Evolutionary conservation across 2,797 vertebrate species (phyloP), one percentile per base, ranked within the genome.

Genomic region (Scomberomorus guttatus): DNA sequence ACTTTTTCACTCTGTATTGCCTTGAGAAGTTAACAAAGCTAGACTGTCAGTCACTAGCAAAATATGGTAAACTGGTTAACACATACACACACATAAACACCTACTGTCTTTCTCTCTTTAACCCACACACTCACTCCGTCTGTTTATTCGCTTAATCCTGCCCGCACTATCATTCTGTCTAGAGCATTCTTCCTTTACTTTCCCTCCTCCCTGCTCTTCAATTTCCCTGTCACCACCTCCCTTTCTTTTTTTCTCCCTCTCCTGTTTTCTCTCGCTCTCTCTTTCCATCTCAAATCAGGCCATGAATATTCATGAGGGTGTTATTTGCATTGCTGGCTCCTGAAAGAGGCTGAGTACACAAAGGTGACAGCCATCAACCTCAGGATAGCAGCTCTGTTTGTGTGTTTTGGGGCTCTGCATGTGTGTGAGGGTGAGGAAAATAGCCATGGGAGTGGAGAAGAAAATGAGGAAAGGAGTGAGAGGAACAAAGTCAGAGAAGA

Each of bases 361-460:
- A 91, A 92, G 89, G 91, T 91, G 93, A 93, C 90, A 93, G 92
- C 89, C 91, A 81, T 94, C 92, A 91, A 82, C 84, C 90, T 81
- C 84, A 17, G 83, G 82, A 90, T 86, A 88, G 75, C 52, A 57
- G 75, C 61, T 61, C 63, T 81, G 83, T 88, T 85, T 89, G 89
- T 90, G 82, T 88, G 80, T 82, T 91, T 80, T 57, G 39, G 56
- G 50, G 61, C 52, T 37, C 51, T 24, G 65, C 56, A 7, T 82
- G 77, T 75, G 78, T 37, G 72, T 65, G 63, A 72, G 87, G 65
- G 61, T 14, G 62, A 79, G 68, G 24, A 69, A 90, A 84, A 85
- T 50, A 88, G 72, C 74, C 72, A 42, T 48, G 72, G 58, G 77
- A 51, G 77, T 68, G 48, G 52, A 70, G 74, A 64, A 74, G 68